Percentiles rank a stretch among this genome's conserved stretches.
phyloP scores from a whole-genome alignment of 2,113 vertebrate genomes.

The Pardalotus punctatus region DNA sequence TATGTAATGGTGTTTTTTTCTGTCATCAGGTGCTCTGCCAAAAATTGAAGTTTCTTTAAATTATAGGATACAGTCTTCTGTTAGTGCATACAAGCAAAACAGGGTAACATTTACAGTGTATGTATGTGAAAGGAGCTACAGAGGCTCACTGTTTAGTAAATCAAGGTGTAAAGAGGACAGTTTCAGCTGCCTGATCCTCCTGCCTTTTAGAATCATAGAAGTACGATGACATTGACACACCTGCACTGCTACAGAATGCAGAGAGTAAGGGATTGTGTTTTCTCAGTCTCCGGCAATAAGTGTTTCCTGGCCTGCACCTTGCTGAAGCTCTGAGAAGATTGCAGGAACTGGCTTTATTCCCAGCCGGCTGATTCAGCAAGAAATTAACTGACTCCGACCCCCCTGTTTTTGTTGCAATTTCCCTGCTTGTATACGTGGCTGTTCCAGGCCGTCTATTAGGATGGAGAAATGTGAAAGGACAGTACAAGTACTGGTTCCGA shows the following conservation, averaged over 20 bases:
- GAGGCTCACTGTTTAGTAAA: not conserved
- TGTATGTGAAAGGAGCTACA: not conserved
- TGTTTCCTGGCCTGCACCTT: conserved; percentile 17
- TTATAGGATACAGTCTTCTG: not conserved
- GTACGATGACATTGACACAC: not conserved
- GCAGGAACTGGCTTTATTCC: not conserved
- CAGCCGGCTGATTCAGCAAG: conserved; percentile 11
- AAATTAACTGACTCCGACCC: not conserved
- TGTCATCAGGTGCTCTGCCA: conserved; percentile 29
- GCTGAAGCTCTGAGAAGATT: conserved; percentile 6
- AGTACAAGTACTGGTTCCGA: not conserved
- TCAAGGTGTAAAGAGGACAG: not conserved
- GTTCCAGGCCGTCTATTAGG: not conserved
- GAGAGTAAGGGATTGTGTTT: not conserved
- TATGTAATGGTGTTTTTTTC: not conserved
- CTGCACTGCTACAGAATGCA: not conserved
- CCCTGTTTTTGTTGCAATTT: not conserved
- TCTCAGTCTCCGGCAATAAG: not conserved
- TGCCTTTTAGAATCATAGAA: not conserved
- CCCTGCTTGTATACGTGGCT: not conserved
- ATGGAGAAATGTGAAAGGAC: not conserved
- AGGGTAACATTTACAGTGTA: not conserved
- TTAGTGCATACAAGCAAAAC: not conserved
- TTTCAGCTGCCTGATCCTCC: not conserved
- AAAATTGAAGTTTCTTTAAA: not conserved